Conservation (phyloP, 2,888 invertebrate genomes). For the Ormyrus labotus region DNA sequence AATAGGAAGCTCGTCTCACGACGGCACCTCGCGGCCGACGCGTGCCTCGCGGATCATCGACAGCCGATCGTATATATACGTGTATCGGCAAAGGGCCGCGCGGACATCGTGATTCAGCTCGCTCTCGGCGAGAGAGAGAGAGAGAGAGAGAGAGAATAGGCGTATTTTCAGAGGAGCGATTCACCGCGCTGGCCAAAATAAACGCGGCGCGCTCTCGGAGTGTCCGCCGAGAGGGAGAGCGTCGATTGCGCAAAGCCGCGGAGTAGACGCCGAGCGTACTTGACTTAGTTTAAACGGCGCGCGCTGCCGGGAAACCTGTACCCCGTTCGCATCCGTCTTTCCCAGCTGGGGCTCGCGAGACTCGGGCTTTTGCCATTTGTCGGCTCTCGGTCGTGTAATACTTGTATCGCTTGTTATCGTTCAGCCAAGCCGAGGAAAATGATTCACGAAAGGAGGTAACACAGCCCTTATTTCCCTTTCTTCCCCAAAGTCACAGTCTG, state of each 20-base stretch:
- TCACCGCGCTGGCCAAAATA: conserved; percentile 69
- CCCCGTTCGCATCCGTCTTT: no score
- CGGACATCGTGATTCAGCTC: no score
- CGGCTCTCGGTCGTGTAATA: conserved; percentile 1
- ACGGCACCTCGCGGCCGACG: not conserved
- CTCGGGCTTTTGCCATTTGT: not conserved
- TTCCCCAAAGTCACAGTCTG: no score
- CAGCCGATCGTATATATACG: no score
- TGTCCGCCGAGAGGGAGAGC: conserved; percentile 19
- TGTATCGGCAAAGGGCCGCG: no score
- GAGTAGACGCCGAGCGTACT: conserved; percentile 62
- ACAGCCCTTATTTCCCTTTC: no score
- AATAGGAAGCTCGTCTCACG: no score
- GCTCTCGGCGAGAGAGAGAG: conserved; percentile 45
- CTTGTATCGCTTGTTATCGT: not conserved
- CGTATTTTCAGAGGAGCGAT: conserved; percentile 70
- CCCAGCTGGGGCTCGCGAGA: no score
- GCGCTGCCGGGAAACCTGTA: not conserved
- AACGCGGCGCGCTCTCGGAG: conserved; percentile 46
- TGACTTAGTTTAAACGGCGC: conserved; percentile 66
- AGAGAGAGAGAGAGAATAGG: conserved; percentile 41
- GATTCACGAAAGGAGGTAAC: no score
- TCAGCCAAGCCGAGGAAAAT: not conserved
- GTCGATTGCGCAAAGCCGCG: conserved; percentile 65
- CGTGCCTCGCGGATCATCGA: not conserved